Conservation (phyloP, 2,113 vertebrate genomes). For the Nerophis lumbriciformis region DNA sequence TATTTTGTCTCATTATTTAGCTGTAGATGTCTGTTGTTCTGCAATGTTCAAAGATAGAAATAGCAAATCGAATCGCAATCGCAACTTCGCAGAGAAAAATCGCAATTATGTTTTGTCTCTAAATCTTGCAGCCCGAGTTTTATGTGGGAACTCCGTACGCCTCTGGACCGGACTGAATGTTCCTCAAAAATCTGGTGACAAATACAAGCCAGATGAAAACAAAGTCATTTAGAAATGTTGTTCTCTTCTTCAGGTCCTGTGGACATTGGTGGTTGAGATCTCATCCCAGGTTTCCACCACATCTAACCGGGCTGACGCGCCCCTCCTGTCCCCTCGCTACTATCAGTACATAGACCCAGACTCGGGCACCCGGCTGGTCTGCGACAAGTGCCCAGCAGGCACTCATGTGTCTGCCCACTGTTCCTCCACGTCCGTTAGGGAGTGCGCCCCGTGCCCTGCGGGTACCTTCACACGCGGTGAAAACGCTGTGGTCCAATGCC, state of each 20-base stretch:
- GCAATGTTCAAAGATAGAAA: too few species aligned
- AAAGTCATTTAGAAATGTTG: background rate
- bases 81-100: background rate
- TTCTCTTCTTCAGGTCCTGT: slow-evolving; percentile 75
- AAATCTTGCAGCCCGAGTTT: too few species aligned
- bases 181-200: too few species aligned
- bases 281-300: slow-evolving; percentile 69
- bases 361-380: slow-evolving; percentile 79
- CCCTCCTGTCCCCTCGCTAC: slow-evolving; percentile 72
- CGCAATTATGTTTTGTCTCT: too few species aligned
- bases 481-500: slow-evolving; percentile 88
- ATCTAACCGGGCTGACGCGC: slow-evolving; percentile 67
- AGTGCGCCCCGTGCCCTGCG: slow-evolving; percentile 81
- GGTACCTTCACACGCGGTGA: slow-evolving; percentile 88
- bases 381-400: slow-evolving; percentile 94
- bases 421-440: slow-evolving; percentile 77
- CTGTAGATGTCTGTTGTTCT: too few species aligned
- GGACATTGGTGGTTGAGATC: slow-evolving; percentile 67
- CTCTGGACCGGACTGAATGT: too few species aligned
- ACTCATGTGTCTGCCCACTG: slow-evolving; percentile 88
- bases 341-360: slow-evolving; percentile 79
- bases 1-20: too few species aligned
- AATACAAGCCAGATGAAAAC: too few species aligned
- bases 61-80: too few species aligned
- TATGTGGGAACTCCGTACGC: too few species aligned